Evolutionary conservation across 2,797 vertebrate genomes (phyloP), one percentile per base, ranked within the genome.

Genomic region (Acropternis orthonyx): DNA sequence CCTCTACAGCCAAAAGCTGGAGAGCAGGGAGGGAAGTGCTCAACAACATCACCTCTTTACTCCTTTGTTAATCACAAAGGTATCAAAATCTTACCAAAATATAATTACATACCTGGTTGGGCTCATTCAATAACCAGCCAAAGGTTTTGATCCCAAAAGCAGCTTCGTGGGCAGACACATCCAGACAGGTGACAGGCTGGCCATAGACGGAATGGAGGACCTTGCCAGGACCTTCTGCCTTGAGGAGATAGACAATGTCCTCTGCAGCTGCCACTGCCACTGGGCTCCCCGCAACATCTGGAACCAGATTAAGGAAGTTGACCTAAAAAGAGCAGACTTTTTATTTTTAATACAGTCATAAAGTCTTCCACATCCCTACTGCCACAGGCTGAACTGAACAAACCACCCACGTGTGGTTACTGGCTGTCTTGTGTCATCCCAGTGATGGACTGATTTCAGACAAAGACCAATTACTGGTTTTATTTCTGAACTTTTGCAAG

Each of bases 101-200:
- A 10, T 5, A 17, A 19, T 46, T 21, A 32, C 72, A 8, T 97
- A 99, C 99, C 99, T 99, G 99, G 97, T 99, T 99, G 88, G 99
- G 99, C 9, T 98, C 98, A 13, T 99, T 98, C 97, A 98, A 96
- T 52, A 98, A 96, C 99, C 99, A 99, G 92, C 99, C 98, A 9
- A 98, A 96, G 92, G 98, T 98, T 98, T 98, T 99, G 90, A 99
- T 98, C 11, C 99, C 99, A 66, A 99, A 97, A 18, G 98, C 99
- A 9, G 98, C 98, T 8, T 98, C 97, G 3, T n/a, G 97, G 88
- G 97, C 90, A 3, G 98, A 98, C 65, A 98, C 98, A 7, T 99
- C 99, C 8, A 99, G 97, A 83, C 99, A 99, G 0, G 99, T 99
- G 49, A 99, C 97, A 0, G 99, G 99, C 61, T 99, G 99, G 22